Evolutionary conservation across 2,888 invertebrate genomes (phyloP), one percentile per base, ranked within the genome.

Genomic region (Euphydryas editha): DNA sequence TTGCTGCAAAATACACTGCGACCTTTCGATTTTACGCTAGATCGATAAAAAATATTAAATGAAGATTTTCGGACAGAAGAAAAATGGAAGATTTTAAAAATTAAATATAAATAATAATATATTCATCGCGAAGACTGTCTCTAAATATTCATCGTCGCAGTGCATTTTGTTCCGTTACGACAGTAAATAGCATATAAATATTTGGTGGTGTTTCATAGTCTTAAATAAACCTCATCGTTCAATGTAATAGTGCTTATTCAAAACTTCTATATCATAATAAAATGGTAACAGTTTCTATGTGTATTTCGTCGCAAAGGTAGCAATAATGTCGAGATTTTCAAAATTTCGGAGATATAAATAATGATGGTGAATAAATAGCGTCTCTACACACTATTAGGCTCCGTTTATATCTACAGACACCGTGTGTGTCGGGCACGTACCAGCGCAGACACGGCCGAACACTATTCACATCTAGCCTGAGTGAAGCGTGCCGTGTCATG

Each of bases 211-310:
- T 83, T 81, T 76, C 81, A 83, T 82, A 81, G 82, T 69, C 60
- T 72, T 73, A 72, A 81, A 80, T 82, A 75, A 78, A 79, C 84
- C 89, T 87, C 88, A 87, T 88, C 86, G 85, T 85, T 86, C 88
- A 88, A 85, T 89, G 85, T 86, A 84, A 90, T 90, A 88, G 88
- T 90, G 87, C 85, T 88, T 90, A 90, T 86, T 87, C 85, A 84
- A 85, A 85, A 85, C 81, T 86, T 87, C 87, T 90, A 79, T 91
- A 90, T 80, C 89, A 90, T 86, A 79, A 84, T 82, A 80, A 84
- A 82, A 80, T 24, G 49, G 77, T 79, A 80, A 81, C 85, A 84
- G 84, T 90, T 84, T 90, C 80, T 85, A 82, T 89, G 86, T 90
- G 84, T 87, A 85, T 83, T 88, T 87, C 86, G 89, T 91, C 88